Evolutionary conservation across 2,797 vertebrate species (phyloP).

Genomic region (Acropternis orthonyx): DNA sequence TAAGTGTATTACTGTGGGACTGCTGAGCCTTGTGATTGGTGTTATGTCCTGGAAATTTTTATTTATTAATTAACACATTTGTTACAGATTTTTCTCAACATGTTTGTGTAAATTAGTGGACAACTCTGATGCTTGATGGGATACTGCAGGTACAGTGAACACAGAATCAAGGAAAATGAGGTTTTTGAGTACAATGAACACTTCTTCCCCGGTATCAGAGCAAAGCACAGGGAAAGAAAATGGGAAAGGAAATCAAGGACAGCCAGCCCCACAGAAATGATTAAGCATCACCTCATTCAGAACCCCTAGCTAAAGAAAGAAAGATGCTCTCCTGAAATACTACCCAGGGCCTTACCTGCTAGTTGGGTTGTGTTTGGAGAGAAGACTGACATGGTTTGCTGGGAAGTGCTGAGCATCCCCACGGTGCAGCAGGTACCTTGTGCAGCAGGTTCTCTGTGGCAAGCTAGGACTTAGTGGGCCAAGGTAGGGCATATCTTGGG

Average conservation of each 20-base stretch:
- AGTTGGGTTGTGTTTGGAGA: neutral
- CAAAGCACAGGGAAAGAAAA: neutral
- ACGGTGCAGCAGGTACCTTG: accelerated
- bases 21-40: neutral
- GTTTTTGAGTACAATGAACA: neutral
- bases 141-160: neutral
- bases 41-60: neutral
- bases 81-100: neutral
- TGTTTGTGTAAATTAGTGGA: neutral
- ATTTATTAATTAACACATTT: neutral
- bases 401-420: neutral
- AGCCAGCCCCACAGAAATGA: neutral
- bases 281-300: neutral
- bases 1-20: neutral
- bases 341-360: neutral
- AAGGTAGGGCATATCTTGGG: neutral
- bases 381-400: neutral
- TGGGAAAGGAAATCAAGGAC: neutral
- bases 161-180: neutral
- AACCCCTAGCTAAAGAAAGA: neutral
- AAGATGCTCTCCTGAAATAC: neutral
- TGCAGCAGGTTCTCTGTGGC: neutral
- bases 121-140: neutral
- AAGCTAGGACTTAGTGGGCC: neutral
- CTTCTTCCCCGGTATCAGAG: neutral